Base-by-base conservation (phyloP, 2,797 vertebrate species). In the Emydoidea blandingii region DNA sequence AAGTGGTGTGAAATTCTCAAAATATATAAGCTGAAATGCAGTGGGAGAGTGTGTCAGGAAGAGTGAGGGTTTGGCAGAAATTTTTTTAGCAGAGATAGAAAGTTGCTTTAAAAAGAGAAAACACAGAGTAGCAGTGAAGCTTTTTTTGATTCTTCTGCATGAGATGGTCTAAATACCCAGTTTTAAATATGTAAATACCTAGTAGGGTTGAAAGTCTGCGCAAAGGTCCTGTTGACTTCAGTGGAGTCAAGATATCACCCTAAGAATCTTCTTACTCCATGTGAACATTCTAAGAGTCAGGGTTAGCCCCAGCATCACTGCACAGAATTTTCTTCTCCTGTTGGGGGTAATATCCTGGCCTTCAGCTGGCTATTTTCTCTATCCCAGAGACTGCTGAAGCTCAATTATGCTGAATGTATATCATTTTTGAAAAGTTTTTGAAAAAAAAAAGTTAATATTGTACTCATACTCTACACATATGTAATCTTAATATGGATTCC, bases 331-430 rank as follows among this genome's bases (percentile, higher is more conserved):
- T 76, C 25, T 47, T 81, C 31, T 44, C 34, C 87, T 29, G 27
- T 31, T 25, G 29, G 44, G 54, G 31, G 37, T 85, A 34, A 54
- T 68, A 44, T 52, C 29, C 4, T 79, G n/a, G 50, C 18, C 47
- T 90, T 72, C 56, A 47, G 52, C n/a, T 53, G 18, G 12, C 11
- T 84, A 27, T 12, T 34, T 8, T 47, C 25, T 54, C 72, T 31
- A 37, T 11, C 49, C 6, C 8, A 72, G 23, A 68, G 65, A n/a
- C 0, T 0, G 49, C 5, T 50, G 31, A n/a, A 59, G 25, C 34
- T 81, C 31, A 44, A 5, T 62, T 52, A 37, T 59, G 18, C 34
- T 83, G 37, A 49, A 41, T 54, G 47, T 74, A 27, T 37, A 68
- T 37, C 19, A 21, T 37, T 68, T 62, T 19, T 49, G 11, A 54